Conservation (phyloP, 2,113 vertebrate genomes). For the Orcinus orca region DNA sequence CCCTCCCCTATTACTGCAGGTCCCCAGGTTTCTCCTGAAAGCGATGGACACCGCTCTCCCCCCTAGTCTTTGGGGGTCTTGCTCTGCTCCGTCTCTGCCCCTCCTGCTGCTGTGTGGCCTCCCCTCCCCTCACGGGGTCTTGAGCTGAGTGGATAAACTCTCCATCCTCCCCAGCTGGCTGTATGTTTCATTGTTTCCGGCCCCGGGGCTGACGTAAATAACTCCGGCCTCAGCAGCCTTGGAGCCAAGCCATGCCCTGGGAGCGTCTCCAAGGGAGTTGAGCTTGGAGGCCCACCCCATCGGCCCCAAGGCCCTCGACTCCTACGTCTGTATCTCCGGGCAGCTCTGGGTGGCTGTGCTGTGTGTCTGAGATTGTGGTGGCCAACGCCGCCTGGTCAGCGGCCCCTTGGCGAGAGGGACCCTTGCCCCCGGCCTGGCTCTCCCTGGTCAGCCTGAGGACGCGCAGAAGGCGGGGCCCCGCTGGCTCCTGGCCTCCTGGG, state of each 20-base stretch:
- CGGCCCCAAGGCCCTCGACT: rapidly evolving
- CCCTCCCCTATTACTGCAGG: rapidly evolving
- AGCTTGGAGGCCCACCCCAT: neutral
- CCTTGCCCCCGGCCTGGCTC: neutral
- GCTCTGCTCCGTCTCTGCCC: neutral
- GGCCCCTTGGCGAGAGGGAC: neutral
- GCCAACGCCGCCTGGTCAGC: neutral
- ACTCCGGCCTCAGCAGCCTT: neutral
- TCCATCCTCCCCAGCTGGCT: rapidly evolving
- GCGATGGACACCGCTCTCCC: neutral
- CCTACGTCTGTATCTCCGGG: neutral
- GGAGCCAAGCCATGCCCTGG: rapidly evolving
- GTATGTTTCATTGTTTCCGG: rapidly evolving
- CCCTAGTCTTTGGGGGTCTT: no score
- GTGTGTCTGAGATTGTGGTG: neutral
- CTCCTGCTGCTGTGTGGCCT: no score
- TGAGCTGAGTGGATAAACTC: neutral
- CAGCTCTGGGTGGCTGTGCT: neutral
- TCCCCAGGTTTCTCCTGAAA: neutral
- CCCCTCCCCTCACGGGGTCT: rapidly evolving
- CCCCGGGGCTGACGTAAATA: rapidly evolving
- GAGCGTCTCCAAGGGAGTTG: rapidly evolving
- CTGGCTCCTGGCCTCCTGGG: neutral
- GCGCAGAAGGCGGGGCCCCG: no score
- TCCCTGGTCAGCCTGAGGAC: neutral